phyloP scores from a whole-genome alignment of 2,888 invertebrate species.

The Anthophora plumipes region DNA sequence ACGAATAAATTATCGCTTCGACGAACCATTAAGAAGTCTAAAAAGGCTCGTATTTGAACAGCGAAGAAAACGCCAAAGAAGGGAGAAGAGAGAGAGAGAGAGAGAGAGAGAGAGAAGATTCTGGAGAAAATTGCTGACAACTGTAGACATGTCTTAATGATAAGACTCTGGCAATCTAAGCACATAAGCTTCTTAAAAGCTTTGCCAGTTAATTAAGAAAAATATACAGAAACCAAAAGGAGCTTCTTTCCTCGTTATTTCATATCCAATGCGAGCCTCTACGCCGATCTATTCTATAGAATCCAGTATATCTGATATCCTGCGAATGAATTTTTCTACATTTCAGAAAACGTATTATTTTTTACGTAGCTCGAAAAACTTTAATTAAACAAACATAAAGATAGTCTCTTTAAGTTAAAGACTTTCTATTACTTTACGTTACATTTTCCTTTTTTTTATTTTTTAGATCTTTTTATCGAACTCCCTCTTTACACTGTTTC shows the following conservation, averaged over 20 bases:
- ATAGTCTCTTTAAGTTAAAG: too few species aligned
- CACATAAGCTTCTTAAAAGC: constrained; percentile 77
- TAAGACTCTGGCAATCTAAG: constrained; percentile 73
- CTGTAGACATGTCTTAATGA: constrained; percentile 74
- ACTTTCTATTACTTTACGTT: too few species aligned
- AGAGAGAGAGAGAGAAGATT: background rate
- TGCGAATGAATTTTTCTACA: too few species aligned
- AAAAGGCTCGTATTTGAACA: constrained; percentile 40
- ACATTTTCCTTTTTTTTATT: too few species aligned
- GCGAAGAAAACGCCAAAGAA: constrained; percentile 9
- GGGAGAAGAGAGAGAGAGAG: background rate
- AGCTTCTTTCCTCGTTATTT: constrained; percentile 34
- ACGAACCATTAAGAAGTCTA: constrained; percentile 49
- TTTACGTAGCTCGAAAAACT: too few species aligned
- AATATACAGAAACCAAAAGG: constrained; percentile 42
- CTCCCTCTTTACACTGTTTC: background rate
- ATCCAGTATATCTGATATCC: too few species aligned
- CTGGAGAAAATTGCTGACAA: constrained; percentile 77
- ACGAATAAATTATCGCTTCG: constrained; percentile 60
- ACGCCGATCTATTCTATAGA: background rate
- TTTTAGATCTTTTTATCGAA: too few species aligned
- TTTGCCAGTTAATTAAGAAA: constrained; percentile 76
- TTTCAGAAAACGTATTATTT: too few species aligned
- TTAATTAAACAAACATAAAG: too few species aligned
- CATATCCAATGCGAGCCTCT: constrained; percentile 11